A percentile compares a stretch with the other conserved stretches of the same genome.
These are phyloP conservation scores for Tillus elongatus DNA, from an alignment of 2,888 invertebrate species.

Conservation along the genomic window DNA sequence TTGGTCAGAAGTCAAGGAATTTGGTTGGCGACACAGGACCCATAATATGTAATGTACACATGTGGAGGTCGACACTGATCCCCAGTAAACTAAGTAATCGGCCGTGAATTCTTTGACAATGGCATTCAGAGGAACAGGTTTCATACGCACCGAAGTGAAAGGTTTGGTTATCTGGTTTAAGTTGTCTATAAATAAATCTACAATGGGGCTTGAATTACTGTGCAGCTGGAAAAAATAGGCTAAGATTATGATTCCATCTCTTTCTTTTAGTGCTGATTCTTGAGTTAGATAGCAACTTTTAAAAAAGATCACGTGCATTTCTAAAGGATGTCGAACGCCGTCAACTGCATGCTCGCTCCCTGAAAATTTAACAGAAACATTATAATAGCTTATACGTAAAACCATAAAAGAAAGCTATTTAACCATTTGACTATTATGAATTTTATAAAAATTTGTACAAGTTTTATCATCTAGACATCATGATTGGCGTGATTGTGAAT, in stretches of 20 bases:
- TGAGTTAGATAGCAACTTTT: slow-evolving; percentile 53
- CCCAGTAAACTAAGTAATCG: slow-evolving; percentile 60
- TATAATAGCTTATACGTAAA: no score
- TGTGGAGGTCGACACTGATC: slow-evolving; percentile 43
- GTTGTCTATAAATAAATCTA: no score
- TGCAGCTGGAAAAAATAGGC: slow-evolving; percentile 49
- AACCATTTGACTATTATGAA: no score
- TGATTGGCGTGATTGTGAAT: no score
- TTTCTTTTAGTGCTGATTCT: slow-evolving; percentile 50
- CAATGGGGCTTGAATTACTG: neutral
- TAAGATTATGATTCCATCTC: slow-evolving; percentile 49
- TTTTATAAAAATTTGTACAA: no score
- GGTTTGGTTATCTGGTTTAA: slow-evolving; percentile 47
- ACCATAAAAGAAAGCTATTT: no score
- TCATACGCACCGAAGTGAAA: slow-evolving; percentile 44
- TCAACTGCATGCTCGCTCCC: slow-evolving; percentile 60
- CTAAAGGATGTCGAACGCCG: slow-evolving; percentile 47
- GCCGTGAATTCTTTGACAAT: slow-evolving; percentile 49
- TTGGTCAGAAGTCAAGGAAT: neutral
- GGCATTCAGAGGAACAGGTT: slow-evolving; percentile 44
- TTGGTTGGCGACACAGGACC: slow-evolving; percentile 51
- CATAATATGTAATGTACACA: slow-evolving; percentile 48
- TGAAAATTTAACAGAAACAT: neutral
- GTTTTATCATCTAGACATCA: no score
- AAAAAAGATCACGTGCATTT: slow-evolving; percentile 55